Conservation (phyloP, 2,113 vertebrate species). For the Beaufortia kweichowensis region DNA sequence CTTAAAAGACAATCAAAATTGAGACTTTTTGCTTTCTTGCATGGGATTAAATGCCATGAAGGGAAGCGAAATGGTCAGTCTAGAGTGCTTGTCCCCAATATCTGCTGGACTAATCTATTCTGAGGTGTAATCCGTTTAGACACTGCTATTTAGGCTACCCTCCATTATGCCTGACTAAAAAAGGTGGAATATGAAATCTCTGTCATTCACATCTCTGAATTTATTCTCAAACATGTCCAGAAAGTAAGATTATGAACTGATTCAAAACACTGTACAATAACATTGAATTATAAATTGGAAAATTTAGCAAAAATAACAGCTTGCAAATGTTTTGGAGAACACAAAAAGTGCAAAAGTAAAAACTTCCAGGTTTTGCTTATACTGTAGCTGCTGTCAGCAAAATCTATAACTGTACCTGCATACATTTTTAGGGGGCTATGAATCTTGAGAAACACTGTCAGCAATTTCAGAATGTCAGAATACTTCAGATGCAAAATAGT, state of each 20-base stretch:
- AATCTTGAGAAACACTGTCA: background rate
- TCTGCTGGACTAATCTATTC: slow-evolving; percentile 40
- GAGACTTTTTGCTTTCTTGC: background rate
- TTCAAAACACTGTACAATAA: too few relatives aligned
- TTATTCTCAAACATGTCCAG: too few relatives aligned
- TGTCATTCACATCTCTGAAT: background rate
- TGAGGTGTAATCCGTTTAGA: slow-evolving; percentile 44
- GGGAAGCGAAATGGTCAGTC: background rate
- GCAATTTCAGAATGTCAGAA: background rate
- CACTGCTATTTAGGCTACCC: slow-evolving; percentile 38
- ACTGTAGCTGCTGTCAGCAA: background rate
- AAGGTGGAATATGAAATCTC: background rate
- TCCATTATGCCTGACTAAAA: slow-evolving; percentile 16
- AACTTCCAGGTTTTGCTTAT: background rate
- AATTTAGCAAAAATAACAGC: background rate
- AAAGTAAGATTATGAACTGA: background rate
- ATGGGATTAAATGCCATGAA: background rate
- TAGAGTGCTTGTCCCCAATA: slow-evolving; percentile 22
- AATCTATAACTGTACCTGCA: background rate
- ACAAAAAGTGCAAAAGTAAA: background rate
- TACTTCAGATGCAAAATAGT: slow-evolving; percentile 10
- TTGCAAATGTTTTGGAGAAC: background rate
- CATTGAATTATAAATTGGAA: too few relatives aligned
- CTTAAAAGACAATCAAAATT: background rate
- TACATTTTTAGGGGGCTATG: background rate